Conservation (phyloP, 2,888 invertebrate species). For the Sphaerophoria rueppellii region DNA sequence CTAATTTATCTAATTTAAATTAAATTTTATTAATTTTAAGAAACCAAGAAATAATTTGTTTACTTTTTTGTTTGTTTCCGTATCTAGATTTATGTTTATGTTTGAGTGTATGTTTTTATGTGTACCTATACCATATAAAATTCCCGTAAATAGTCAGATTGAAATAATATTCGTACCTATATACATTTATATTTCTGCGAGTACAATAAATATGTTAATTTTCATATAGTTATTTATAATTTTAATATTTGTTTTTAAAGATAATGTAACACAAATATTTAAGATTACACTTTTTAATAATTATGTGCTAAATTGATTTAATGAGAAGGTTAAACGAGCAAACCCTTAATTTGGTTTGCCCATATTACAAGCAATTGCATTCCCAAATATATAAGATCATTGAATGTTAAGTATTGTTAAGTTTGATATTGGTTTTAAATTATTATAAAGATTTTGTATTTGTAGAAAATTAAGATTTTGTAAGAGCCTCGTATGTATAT, state of each 20-base stretch:
- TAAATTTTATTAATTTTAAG: too few species aligned
- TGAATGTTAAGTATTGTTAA: constrained; percentile 31
- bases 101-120: too few species aligned
- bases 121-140: background rate
- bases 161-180: background rate
- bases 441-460: too few species aligned
- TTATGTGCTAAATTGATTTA: constrained; percentile 53
- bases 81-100: too few species aligned
- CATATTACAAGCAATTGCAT: constrained; percentile 60
- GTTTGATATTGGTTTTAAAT: too few species aligned
- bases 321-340: constrained; percentile 55
- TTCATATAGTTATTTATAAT: background rate
- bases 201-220: background rate
- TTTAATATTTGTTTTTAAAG: background rate
- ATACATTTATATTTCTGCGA: background rate
- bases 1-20: too few species aligned
- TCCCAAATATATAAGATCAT: constrained; percentile 62
- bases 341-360: constrained; percentile 23
- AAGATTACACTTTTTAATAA: constrained; percentile 5
- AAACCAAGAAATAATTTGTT: too few species aligned
- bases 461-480: too few species aligned
- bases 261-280: background rate
- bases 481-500: too few species aligned
- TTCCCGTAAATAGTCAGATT: constrained; percentile 71
- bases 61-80: too few species aligned